phyloP scores from a whole-genome alignment of 2,797 vertebrate genomes.

The Premnoplex brunnescens region DNA sequence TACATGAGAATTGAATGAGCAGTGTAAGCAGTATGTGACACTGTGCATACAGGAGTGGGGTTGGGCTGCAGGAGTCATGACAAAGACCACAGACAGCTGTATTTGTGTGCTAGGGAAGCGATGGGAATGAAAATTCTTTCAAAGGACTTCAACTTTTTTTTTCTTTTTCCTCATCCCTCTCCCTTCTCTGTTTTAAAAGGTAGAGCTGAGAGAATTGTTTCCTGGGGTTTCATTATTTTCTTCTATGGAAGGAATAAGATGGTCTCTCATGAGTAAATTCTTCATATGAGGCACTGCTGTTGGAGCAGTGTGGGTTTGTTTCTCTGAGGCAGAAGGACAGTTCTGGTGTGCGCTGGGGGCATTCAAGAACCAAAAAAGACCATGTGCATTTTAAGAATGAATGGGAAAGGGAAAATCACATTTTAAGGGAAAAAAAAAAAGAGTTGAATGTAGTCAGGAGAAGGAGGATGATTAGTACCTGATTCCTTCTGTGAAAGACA shows the following conservation, averaged over 20 bases:
- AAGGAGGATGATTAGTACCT: background rate
- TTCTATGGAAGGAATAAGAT: background rate
- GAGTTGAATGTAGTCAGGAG: background rate
- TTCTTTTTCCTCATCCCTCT: background rate
- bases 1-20: background rate
- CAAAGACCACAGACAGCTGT: accelerated
- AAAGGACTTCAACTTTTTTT: background rate
- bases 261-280: background rate
- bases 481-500: background rate
- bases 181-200: background rate
- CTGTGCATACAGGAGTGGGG: accelerated
- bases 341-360: background rate
- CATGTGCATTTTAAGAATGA: background rate
- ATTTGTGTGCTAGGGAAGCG: too few relatives aligned
- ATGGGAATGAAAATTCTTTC: background rate
- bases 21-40: accelerated
- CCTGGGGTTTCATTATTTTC: background rate
- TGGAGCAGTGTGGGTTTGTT: accelerated
- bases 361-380: background rate
- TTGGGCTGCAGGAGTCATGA: accelerated
- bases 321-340: accelerated
- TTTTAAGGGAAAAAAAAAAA: background rate
- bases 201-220: background rate
- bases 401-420: background rate
- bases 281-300: background rate